Conservation (phyloP, 2,113 vertebrate genomes). For the Crotalus tigris region DNA sequence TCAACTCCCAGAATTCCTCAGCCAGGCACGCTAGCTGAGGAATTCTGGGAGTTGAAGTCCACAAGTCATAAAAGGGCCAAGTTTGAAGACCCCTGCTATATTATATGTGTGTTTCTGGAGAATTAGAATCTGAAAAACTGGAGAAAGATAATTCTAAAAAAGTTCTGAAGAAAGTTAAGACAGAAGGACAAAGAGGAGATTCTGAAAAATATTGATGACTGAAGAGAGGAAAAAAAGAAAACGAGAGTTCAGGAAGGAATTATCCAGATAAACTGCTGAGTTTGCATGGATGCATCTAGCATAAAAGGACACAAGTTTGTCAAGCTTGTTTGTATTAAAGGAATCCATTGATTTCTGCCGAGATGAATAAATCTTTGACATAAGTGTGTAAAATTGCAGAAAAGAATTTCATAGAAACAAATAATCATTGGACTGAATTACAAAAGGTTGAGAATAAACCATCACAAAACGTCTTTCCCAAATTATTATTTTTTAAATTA, state of each 20-base stretch:
- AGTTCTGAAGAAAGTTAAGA: neutral
- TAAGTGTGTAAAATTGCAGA: neutral
- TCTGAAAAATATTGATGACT: neutral
- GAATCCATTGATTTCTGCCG: neutral
- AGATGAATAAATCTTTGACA: neutral
- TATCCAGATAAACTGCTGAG: neutral
- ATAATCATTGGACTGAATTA: too few relatives aligned
- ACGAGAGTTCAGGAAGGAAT: neutral
- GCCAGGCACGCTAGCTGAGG: too few relatives aligned
- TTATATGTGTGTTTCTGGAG: neutral
- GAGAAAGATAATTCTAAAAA: neutral
- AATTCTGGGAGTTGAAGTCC: too few relatives aligned
- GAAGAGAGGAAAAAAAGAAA: neutral
- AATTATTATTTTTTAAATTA: too few relatives aligned
- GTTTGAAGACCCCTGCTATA: too few relatives aligned
- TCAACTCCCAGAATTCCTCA: too few relatives aligned
- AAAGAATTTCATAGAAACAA: too few relatives aligned
- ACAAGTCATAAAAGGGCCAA: too few relatives aligned
- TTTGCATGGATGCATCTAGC: neutral
- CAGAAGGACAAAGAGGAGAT: neutral
- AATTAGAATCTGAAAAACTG: neutral
- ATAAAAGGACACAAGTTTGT: neutral
- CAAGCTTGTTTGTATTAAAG: neutral
- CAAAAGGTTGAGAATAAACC: too few relatives aligned
- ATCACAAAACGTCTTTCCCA: too few relatives aligned